Evolutionary conservation across 2,888 invertebrate genomes (phyloP), one percentile per base, ranked within the genome.

Genomic region (Ephialtes manifestator): DNA sequence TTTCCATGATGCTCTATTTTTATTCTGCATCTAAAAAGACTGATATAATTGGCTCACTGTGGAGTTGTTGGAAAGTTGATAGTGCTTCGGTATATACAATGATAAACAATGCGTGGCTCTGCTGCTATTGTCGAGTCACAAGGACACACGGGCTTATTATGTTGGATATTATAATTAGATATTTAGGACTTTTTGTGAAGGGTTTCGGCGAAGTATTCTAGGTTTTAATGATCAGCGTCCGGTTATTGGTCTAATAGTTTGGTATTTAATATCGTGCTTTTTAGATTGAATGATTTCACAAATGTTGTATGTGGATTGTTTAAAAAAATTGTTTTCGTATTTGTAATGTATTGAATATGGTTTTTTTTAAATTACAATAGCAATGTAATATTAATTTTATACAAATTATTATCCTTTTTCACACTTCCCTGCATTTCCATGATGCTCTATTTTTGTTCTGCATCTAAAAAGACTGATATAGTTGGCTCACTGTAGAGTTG

Each of bases 341-440:
- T 39, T 39, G 7, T 39, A 39, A 8, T 39, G 35, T 39, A 39
- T 8, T 39, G 4, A 8, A 8, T 39, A 39, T 39, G 35, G 8
- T 39, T 39, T 8, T 39, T 39, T 39, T 39, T 39, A n/a, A 8
- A 39, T 39, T 8, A 39, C 4, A 39, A 39, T 39, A 39, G 8
- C 7, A 39, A 39, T 39, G 35, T 1, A 39, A 39, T 39, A 1
- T 39, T 4, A 39, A 39, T 39, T 39, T 39, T 7, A 39, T 39
- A 39, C 5, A 39, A 39, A 94, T 94, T 93, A 93, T 94, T 93
- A 93, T 93, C 93, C 93, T 92, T 92, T 93, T 94, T 94, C 93
- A 93, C 94, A 93, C 93, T 92, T 94, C 90, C 88, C 86, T 92
- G 93, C 90, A 89, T 90, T 87, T 90, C 91, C 90, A 91, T 91